Conservation (phyloP, 2,113 vertebrate genomes). For the Helogale parvula region DNA sequence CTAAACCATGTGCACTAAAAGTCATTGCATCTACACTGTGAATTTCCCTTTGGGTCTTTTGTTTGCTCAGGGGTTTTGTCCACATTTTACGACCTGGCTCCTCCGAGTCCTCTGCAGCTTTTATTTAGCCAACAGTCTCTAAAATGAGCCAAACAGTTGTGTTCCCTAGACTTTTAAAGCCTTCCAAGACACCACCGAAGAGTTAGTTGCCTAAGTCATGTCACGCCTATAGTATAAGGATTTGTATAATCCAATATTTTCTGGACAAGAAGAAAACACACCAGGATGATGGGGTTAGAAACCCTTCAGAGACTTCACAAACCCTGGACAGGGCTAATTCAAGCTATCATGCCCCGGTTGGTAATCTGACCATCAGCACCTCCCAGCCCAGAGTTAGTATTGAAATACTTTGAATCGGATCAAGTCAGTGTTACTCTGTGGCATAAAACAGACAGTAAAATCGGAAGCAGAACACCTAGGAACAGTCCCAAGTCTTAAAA, state of each 20-base stretch:
- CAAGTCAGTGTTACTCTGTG: neutral
- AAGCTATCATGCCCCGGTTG: neutral
- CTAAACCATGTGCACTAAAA: neutral
- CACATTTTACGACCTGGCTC: slow-evolving; percentile 47
- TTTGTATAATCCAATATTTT: neutral
- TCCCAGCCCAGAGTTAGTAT: neutral
- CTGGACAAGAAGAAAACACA: neutral
- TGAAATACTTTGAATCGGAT: neutral
- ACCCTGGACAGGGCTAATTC: neutral
- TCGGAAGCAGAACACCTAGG: neutral
- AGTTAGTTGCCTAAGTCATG: neutral
- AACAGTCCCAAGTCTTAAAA: neutral
- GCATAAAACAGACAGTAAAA: slow-evolving; percentile 11
- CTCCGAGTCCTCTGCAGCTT: neutral
- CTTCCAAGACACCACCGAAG: neutral
- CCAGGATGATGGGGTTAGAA: neutral
- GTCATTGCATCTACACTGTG: neutral
- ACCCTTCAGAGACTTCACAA: neutral
- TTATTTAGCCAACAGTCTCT: slow-evolving; percentile 21
- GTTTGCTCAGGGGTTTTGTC: neutral
- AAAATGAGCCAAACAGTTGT: slow-evolving; percentile 23
- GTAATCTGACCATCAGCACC: neutral
- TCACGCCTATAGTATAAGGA: neutral
- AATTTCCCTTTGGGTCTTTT: neutral
- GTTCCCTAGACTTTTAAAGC: slow-evolving; percentile 35